Conservation (phyloP, 2,797 vertebrate genomes). For the Esox lucius region DNA sequence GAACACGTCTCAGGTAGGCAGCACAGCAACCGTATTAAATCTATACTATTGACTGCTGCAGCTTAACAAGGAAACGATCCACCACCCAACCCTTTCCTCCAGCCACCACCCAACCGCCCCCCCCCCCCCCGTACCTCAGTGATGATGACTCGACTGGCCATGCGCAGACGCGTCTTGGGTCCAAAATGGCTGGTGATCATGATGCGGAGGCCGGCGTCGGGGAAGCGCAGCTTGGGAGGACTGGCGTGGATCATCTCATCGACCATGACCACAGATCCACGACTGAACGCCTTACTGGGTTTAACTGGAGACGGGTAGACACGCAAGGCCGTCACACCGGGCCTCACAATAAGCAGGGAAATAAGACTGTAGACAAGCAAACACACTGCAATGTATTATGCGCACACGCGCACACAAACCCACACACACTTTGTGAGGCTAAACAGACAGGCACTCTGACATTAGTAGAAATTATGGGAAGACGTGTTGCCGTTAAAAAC, state of each 20-base stretch:
- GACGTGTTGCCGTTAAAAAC: conserved; percentile 18
- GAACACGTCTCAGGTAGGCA: conserved; percentile 9
- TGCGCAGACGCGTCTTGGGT: conserved; percentile 92
- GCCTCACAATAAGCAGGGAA: conserved; percentile 29
- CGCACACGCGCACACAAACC: conserved; percentile 11
- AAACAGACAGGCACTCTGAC: conserved; percentile 76
- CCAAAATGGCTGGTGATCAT: conserved; percentile 98
- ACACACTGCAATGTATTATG: conserved; percentile 52
- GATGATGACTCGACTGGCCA: conserved; percentile 97
- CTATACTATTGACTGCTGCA: not conserved
- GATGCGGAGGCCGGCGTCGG: conserved; percentile 91
- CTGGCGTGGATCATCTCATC: conserved; percentile 94
- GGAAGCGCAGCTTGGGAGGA: conserved; percentile 91
- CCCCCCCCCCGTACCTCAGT: conserved; percentile 82
- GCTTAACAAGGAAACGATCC: not conserved
- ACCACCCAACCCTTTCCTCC: not conserved
- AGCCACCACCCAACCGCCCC: conserved; percentile 36
- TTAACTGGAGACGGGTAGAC: conserved; percentile 77
- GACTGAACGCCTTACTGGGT: conserved; percentile 80
- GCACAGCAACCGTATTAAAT: not conserved
- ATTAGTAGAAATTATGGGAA: conserved; percentile 46
- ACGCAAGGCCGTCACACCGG: not conserved
- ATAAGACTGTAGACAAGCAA: too few species aligned
- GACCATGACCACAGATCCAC: conserved; percentile 91
- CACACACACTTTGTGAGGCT: conserved; percentile 73